phyloP scores from a whole-genome alignment of 92 coral and sea anemone species.

The Epizoanthus stellaris region DNA sequence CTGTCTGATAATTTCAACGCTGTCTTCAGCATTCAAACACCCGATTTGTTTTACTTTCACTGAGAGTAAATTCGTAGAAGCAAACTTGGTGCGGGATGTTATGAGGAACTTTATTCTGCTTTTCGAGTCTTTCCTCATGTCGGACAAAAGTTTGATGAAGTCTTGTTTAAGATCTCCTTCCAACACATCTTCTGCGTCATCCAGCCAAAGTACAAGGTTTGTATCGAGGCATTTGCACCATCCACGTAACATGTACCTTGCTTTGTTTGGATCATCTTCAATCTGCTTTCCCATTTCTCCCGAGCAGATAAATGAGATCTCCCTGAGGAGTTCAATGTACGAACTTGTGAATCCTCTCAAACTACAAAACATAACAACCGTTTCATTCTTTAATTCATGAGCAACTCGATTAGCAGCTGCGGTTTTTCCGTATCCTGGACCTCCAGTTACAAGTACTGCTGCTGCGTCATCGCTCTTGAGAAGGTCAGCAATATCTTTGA shows the following conservation, averaged over 20 bases:
- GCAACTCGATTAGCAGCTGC: no score
- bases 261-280: constrained; percentile 40
- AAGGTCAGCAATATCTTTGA: no score
- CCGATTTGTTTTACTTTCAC: not conserved
- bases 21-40: not conserved
- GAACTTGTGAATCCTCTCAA: not conserved
- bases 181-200: no score
- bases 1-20: not conserved
- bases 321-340: not conserved
- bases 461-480: no score
- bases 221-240: no score
- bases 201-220: no score
- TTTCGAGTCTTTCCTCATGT: constrained; percentile 36
- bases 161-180: not conserved
- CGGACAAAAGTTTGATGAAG: constrained; percentile 18
- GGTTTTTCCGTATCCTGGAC: no score
- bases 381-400: not conserved
- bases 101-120: constrained; percentile 29
- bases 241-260: constrained; percentile 17
- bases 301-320: not conserved
- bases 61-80: not conserved
- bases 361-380: not conserved
- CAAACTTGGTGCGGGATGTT: constrained; percentile 34
- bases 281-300: no score
- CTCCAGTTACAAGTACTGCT: no score